Percentiles rank a stretch among this genome's conserved stretches.
Conservation (phyloP, 2,797 vertebrate species). For the Chrosomus eos region DNA sequence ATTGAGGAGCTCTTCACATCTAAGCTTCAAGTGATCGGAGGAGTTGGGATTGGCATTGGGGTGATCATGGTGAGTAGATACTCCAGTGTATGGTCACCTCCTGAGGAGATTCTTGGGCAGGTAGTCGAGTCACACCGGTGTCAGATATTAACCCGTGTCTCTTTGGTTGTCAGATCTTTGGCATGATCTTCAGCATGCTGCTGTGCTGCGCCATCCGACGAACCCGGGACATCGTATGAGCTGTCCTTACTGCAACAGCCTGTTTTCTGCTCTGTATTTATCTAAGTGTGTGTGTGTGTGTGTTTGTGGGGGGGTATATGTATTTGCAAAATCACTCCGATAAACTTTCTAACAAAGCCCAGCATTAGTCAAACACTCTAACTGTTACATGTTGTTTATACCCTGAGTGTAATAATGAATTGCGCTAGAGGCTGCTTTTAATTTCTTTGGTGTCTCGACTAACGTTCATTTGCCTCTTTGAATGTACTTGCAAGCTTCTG, state of each 20-base stretch:
- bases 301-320: neutral
- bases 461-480: neutral
- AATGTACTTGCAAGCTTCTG: neutral
- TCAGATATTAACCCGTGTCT: neutral
- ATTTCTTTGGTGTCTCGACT: neutral
- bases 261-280: slow-evolving; percentile 49
- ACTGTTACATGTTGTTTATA: slow-evolving; percentile 21
- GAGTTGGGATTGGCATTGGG: slow-evolving; percentile 91
- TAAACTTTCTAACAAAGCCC: slow-evolving; percentile 10
- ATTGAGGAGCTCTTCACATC: slow-evolving; percentile 85
- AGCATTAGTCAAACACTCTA: slow-evolving; percentile 1
- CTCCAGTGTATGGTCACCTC: neutral
- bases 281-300: slow-evolving; percentile 37
- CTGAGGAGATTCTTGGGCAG: neutral
- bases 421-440: neutral
- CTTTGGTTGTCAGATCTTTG: slow-evolving; percentile 85
- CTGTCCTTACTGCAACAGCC: neutral
- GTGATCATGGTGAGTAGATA: slow-evolving; percentile 87
- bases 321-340: neutral
- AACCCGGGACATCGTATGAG: slow-evolving; percentile 86
- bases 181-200: slow-evolving; percentile 98
- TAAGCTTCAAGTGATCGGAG: slow-evolving; percentile 89
- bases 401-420: neutral
- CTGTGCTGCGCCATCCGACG: slow-evolving; percentile 91
- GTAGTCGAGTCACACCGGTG: neutral